phyloP scores from a whole-genome alignment of 2,113 vertebrate genomes.

The Phalacrocorax carbo region DNA sequence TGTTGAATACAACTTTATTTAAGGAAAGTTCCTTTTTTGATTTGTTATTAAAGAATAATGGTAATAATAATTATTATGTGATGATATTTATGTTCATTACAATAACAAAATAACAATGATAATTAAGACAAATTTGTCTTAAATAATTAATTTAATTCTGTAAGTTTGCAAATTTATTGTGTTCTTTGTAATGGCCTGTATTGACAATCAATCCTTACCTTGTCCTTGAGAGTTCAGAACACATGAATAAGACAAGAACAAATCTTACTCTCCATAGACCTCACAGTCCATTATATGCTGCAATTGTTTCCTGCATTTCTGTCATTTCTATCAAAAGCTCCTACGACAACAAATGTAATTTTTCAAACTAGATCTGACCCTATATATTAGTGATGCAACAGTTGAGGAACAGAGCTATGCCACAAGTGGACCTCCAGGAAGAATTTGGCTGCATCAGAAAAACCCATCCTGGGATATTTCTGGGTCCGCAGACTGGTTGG shows the following conservation, averaged over 20 bases:
- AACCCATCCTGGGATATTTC: background rate
- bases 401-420: background rate
- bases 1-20: background rate
- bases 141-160: background rate
- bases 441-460: background rate
- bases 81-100: no score
- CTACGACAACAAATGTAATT: background rate
- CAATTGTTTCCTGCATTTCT: background rate
- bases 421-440: background rate
- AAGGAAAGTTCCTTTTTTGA: background rate
- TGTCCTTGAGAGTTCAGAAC: background rate
- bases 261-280: background rate
- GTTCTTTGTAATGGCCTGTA: background rate
- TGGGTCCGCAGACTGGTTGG: background rate
- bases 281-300: background rate
- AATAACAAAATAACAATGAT: no score
- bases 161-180: background rate
- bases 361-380: background rate
- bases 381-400: background rate
- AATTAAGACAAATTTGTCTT: no score
- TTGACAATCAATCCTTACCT: background rate
- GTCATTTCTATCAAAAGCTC: background rate
- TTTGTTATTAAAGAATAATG: background rate
- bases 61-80: no score
- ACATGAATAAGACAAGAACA: background rate